Base-by-base conservation (phyloP, 2,113 vertebrate species). In the Coturnix japonica region DNA sequence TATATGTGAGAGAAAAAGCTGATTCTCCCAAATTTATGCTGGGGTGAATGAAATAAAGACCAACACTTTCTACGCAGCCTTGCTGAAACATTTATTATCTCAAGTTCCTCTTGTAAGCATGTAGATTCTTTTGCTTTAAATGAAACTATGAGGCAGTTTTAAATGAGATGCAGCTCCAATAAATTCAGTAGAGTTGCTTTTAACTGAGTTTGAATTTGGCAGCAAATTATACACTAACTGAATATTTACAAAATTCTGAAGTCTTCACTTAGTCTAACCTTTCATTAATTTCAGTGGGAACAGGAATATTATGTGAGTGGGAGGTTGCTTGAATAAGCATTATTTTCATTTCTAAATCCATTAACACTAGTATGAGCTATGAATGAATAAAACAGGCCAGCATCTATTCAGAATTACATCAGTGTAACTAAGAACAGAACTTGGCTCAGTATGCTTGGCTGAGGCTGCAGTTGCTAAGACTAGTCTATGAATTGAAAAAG, bases 341-440 rank as follows among this genome's bases (percentile, higher is more conserved):
- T 57, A 44, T 72, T 86, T 93, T 93, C 31, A 41, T 69, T 78
- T 33, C 65, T 67, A 72, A 91, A 83, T 41, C 57, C 25, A 26
- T 54, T 61, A 85, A 85, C 67, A 73, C 11, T 12, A n/a, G 26
- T 44, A 49, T 26, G 65, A 81, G 53, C 47, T 47, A 67, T 6
- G 21, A 93, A 91, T 78, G 22, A 93, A 81, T 43, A 81, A 89
- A 93, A 26, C 23, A 61, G 65, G 30, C 22, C 57, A 93, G 28
- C 20, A 0, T 53, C 65, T 90, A 75, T 75, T 90, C 47, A 78
- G 63, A 86, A 72, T 53, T 88, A 51, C 51, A 61, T 61, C 66
- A 67, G 57, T 59, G 61, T 78, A 78, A 81, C 88, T 85, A 85
- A 89, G 80, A 90, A 41, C 66, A 90, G 73, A 86, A 88, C n/a